A percentile compares a stretch with the other conserved stretches of the same genome.
phyloP scores from a whole-genome alignment of 1,140 invertebrate genomes.

The Polypedilum pembai region DNA sequence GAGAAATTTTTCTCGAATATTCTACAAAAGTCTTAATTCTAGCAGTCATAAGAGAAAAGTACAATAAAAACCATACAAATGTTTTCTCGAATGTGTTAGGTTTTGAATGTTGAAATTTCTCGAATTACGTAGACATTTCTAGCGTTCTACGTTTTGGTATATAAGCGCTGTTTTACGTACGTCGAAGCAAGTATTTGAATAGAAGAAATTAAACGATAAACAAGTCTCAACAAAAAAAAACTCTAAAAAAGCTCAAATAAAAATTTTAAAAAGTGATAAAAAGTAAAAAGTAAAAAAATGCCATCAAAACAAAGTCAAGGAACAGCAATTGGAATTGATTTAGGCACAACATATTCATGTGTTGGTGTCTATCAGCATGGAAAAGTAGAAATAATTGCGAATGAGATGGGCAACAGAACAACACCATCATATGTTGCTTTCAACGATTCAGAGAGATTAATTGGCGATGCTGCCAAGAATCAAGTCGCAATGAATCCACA shows the following conservation, averaged over 20 bases:
- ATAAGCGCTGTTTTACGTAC: neutral
- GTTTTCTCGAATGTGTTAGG: neutral
- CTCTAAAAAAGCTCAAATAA: neutral
- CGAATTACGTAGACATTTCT: neutral
- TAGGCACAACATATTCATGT: conserved; percentile 73
- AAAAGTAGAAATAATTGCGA: conserved; percentile 88
- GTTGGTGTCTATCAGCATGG: conserved; percentile 77
- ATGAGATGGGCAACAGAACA: conserved; percentile 88
- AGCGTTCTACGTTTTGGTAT: neutral
- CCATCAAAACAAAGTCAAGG: conserved; percentile 38
- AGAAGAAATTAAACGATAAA: neutral
- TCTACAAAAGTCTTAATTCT: neutral
- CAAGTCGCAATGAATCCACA: conserved; percentile 45
- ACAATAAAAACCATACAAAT: neutral
- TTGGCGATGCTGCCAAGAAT: no score
- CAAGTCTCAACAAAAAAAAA: neutral
- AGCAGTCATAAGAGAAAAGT: neutral
- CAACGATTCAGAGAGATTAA: conserved; percentile 70
- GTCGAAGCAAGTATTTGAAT: neutral
- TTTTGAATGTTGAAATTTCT: neutral
- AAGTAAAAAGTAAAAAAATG: conserved; percentile 30
- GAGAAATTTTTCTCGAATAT: neutral
- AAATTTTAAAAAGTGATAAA: conserved; percentile 22
- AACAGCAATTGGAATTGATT: conserved; percentile 67
- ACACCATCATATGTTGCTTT: conserved; percentile 87